Base-by-base conservation (phyloP, 2,113 vertebrate species). In the Cephalopholis sonnerati region DNA sequence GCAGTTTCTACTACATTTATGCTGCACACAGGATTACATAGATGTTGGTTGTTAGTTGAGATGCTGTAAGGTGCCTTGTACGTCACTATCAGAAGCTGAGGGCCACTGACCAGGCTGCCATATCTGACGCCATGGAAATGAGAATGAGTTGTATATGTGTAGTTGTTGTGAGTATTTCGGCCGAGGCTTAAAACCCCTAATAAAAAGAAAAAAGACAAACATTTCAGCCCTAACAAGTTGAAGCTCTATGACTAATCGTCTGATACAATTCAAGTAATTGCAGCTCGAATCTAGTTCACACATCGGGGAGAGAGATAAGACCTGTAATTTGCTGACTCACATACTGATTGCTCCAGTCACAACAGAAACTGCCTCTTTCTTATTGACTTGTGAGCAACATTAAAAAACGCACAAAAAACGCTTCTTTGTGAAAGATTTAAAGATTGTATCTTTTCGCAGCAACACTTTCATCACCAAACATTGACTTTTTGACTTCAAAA, bases 271-370 rank as follows among this genome's bases (percentile, higher is more conserved):
- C 57, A 81, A 78, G 62, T 85, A 79, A 87, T 59, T 78, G 65
- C 78, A 76, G 68, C 67, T 82, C 48, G 62, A 72, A 89, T 91
- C 59, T 62, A 22, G 74, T 73, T 82, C 82, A 77, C 57, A 74
- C 78, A 68, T 80, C 77, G 75, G 39, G 59, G 48, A 76, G 69
- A 55, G 55, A 85, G 86, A 85, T 82, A 86, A 84, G 79, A 81
- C 48, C 74, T 84, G 39, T 48, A 83, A 78, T 83, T 83, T 73
- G 83, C 58, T 89, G 81, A 85, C 82, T 91, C 83, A 80, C 29
- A 74, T 25, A 29, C 75, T 68, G 75, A 75, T 69, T 72, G 7
- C 50, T 44, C 16, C 77, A 29, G 48, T 82, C 78, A 87, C 65
- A 85, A 81, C 73, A 85, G 44, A 53, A 41, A 50, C 41, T 55